Evolutionary conservation across 2,113 vertebrate genomes (phyloP).

Genomic region (Prunella himalayana): DNA sequence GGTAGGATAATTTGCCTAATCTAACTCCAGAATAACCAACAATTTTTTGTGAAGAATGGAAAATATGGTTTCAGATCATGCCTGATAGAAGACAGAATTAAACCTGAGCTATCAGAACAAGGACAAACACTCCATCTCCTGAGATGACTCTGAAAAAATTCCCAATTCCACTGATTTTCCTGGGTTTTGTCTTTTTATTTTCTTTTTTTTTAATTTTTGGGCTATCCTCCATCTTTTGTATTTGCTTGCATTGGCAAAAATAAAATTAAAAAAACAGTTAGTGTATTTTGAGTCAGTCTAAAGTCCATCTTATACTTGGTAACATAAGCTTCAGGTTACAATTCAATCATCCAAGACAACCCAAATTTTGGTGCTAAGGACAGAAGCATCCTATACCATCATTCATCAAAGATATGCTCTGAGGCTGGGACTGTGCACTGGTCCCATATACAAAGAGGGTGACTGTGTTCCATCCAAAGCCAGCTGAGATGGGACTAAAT

Average conservation of each 20-base stretch:
- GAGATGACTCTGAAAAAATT: neutral
- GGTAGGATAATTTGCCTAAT: neutral
- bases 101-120: neutral
- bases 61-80: neutral
- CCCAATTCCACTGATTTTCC: neutral
- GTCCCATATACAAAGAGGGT: accelerated
- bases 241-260: neutral
- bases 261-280: neutral
- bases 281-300: neutral
- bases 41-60: neutral
- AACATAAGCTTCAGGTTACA: neutral
- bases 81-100: neutral
- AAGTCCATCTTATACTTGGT: neutral
- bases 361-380: neutral
- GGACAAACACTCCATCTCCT: neutral
- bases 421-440: neutral
- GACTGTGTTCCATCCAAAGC: neutral
- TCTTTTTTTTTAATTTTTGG: no score
- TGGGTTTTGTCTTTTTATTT: neutral
- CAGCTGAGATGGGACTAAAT: neutral
- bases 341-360: neutral
- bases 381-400: neutral
- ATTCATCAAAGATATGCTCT: neutral
- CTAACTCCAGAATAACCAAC: neutral
- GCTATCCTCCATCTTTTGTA: neutral